phyloP scores from a whole-genome alignment of 2,888 invertebrate genomes.

The Agonopterix alstromeriana region DNA sequence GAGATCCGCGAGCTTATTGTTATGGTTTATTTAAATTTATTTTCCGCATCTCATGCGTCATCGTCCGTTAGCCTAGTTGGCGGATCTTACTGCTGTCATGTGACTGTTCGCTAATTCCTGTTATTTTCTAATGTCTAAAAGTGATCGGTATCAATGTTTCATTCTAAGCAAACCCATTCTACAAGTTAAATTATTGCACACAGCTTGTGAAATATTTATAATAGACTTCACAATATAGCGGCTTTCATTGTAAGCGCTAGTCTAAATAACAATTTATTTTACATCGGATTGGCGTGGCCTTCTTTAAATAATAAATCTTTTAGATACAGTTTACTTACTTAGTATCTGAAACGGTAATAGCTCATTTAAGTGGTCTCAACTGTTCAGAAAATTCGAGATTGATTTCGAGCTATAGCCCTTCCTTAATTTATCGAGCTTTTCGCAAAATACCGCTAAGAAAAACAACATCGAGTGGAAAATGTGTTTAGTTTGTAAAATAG shows the following conservation, averaged over 20 bases:
- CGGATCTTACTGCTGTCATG: constrained; percentile 41
- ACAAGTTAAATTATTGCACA: constrained; percentile 11
- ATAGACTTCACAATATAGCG: constrained; percentile 5
- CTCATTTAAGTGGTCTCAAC: neutral
- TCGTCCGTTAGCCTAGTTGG: constrained; percentile 44
- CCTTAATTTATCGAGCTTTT: neutral
- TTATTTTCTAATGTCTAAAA: constrained; percentile 48
- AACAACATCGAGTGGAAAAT: neutral
- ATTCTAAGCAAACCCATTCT: constrained; percentile 1
- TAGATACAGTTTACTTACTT: constrained; percentile 5
- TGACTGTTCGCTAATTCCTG: constrained; percentile 42
- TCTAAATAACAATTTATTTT: constrained; percentile 13
- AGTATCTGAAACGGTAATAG: constrained; percentile 1
- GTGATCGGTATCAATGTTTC: constrained; percentile 23
- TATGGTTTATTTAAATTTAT: constrained; percentile 59
- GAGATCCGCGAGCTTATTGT: constrained; percentile 45
- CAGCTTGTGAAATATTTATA: constrained; percentile 9
- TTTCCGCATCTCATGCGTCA: constrained; percentile 50
- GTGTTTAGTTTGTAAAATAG: neutral
- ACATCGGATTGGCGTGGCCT: constrained; percentile 7
- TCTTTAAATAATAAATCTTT: constrained; percentile 5
- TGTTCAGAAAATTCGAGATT: neutral
- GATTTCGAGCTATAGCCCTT: neutral
- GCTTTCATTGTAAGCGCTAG: constrained; percentile 7
- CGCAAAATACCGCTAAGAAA: no score